phyloP scores from a whole-genome alignment of 2,888 invertebrate genomes.

The Choristoneura rosaceana region DNA sequence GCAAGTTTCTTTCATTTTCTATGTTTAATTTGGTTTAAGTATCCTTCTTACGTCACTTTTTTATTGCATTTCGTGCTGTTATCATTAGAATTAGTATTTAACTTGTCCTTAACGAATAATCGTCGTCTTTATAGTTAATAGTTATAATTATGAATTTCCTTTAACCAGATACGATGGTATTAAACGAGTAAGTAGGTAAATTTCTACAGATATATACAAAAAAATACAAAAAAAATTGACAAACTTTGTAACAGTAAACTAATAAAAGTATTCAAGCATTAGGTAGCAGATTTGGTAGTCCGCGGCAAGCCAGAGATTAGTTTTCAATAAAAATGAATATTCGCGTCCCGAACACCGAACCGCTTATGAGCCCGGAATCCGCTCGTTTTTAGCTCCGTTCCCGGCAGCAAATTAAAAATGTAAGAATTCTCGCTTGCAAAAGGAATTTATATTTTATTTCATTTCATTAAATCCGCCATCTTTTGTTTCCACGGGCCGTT shows the following conservation, averaged over 20 bases:
- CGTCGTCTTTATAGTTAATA: too few relatives aligned
- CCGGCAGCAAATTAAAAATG: conserved; percentile 83
- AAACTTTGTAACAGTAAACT: not conserved
- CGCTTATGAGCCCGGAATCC: conserved; percentile 79
- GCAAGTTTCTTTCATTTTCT: not conserved
- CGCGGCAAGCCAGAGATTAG: conserved; percentile 45
- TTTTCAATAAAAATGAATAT: conserved; percentile 66
- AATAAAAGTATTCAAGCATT: conserved; percentile 1
- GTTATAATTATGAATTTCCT: not conserved
- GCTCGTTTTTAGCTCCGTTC: conserved; percentile 79
- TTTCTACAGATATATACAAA: not conserved
- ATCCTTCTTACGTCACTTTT: too few relatives aligned
- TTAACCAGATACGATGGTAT: not conserved
- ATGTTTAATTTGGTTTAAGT: not conserved
- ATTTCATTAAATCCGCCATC: conserved; percentile 85
- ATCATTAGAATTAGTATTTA: too few relatives aligned
- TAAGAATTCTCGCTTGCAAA: conserved; percentile 83
- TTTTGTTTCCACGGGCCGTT: conserved; percentile 81
- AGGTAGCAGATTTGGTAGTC: conserved; percentile 16
- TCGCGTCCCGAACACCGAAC: conserved; percentile 49
- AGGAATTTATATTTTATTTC: conserved; percentile 85
- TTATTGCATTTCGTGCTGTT: too few relatives aligned
- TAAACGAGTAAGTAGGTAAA: too few relatives aligned
- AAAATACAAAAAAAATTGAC: not conserved
- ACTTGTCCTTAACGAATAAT: too few relatives aligned